phyloP scores from a whole-genome alignment of 2,797 vertebrate genomes.

The Halcyon chelicuti region DNA sequence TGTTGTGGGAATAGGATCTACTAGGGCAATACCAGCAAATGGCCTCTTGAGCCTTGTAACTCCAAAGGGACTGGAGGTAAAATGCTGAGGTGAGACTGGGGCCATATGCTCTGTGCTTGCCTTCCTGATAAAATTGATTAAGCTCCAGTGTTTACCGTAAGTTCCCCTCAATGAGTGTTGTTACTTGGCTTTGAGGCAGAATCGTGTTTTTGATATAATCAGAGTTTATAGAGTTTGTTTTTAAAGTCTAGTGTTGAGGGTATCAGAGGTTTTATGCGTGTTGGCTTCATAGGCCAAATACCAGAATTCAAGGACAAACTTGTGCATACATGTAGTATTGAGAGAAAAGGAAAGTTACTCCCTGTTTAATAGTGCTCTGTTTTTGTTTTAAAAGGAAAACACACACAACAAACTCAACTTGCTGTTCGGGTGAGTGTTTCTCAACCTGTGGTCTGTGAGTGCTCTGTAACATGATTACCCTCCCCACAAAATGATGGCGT shows the following conservation, averaged over 20 bases:
- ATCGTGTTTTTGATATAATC: conserved; percentile 46
- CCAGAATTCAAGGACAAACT: conserved; percentile 56
- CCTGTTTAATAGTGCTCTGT: conserved; percentile 17
- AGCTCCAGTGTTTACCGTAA: conserved; percentile 15
- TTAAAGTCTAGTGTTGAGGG: background rate
- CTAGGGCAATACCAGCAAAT: background rate
- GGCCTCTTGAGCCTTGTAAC: background rate
- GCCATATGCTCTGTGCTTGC: background rate
- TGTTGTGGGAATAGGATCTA: background rate
- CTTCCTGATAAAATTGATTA: conserved; percentile 35
- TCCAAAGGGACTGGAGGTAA: background rate
- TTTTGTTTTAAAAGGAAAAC: conserved; percentile 50
- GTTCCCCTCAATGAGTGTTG: conserved; percentile 4
- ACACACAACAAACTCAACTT: conserved; percentile 41
- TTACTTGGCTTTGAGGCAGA: conserved; percentile 58
- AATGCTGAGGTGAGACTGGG: background rate
- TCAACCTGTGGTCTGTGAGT: conserved; percentile 45
- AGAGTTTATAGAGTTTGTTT: conserved; percentile 50
- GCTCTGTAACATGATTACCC: conserved; percentile 24
- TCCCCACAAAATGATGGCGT: conserved; percentile 12
- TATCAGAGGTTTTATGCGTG: background rate
- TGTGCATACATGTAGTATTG: conserved; percentile 49
- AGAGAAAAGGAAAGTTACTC: conserved; percentile 46
- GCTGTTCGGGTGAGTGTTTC: conserved; percentile 39
- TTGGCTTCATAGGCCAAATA: conserved; percentile 50